Conservation (phyloP, 2,797 vertebrate species). For the Poliocrania exsul region DNA sequence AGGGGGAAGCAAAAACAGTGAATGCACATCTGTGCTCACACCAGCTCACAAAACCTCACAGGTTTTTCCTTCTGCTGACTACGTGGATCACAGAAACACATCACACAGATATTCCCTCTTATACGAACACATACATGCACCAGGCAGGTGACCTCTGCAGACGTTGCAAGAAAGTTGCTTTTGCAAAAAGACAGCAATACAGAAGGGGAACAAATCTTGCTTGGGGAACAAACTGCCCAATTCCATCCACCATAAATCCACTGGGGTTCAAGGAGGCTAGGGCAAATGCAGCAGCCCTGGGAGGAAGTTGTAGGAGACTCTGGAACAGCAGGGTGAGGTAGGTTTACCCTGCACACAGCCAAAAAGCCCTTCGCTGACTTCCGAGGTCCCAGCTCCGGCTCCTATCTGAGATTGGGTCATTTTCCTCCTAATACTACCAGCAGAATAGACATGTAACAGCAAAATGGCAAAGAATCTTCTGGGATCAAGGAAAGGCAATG, state of each 20-base stretch:
- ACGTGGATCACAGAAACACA: neutral
- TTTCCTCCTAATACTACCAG: neutral
- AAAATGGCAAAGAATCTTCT: neutral
- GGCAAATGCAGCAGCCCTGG: neutral
- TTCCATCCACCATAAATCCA: neutral
- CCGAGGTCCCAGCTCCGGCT: neutral
- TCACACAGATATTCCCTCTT: rapidly evolving
- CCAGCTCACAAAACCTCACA: rapidly evolving
- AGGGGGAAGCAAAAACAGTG: neutral
- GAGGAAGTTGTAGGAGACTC: neutral
- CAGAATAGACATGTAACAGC: rapidly evolving
- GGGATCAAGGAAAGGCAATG: neutral
- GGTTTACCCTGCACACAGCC: neutral
- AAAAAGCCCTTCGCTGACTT: neutral
- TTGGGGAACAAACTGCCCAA: neutral
- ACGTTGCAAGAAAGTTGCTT: neutral
- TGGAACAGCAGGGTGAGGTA: neutral
- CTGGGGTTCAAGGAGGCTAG: neutral
- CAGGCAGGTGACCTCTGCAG: neutral
- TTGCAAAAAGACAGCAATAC: neutral
- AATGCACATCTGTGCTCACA: neutral
- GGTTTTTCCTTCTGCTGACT: neutral
- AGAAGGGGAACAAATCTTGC: neutral
- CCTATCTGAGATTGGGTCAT: neutral
- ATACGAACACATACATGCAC: neutral